Base-by-base conservation (phyloP, 2,888 invertebrate genomes). In the Diabrotica balteata region DNA sequence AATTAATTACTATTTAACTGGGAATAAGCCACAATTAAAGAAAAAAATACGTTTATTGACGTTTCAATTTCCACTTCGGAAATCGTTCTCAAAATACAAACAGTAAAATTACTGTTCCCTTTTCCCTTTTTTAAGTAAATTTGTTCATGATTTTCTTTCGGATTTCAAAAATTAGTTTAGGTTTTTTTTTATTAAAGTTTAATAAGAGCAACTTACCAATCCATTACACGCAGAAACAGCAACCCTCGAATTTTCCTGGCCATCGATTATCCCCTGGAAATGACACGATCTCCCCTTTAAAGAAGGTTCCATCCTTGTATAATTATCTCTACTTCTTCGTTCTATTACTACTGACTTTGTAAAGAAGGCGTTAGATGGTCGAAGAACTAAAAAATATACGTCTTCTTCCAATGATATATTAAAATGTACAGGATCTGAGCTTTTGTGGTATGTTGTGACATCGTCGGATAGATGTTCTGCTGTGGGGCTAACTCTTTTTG, bases 201-300 rank as follows among this genome's bases (percentile, higher is more conserved):
- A 17, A 17, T 17, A 62, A 51, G 45, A 57, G 60, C 46, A 45
- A 86, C 93, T 91, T 84, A 95, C 95, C 88, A 95, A 85, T 79
- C 95, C 95, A 80, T 92, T 88, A 82, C 95, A 95, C 17, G 94
- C 89, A 10, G 94, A 94, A 66, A 95, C 81, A 17, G 94, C 93
- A 60, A 93, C 91, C 72, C 86, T 88, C 49, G 94, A 93, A 65
- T 85, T 84, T 7, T 88, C 84, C 73, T 93, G 90, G 55, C 91
- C 93, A 63, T 89, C 86, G 69, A 95, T 87, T 75, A 88, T 85
- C 74, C 95, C 95, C 67, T 90, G 90, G 84, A 91, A 94, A 85
- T 94, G 94, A 82, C 95, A 95, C 63, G 87, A 85, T 50, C 87
- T 88, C 69, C 88, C 87, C 59, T 86, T 83, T 43, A 84, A 80